These are phyloP conservation scores for Numida meleagris DNA, from an alignment of 2,113 vertebrate species.

Conservation along the genomic window DNA sequence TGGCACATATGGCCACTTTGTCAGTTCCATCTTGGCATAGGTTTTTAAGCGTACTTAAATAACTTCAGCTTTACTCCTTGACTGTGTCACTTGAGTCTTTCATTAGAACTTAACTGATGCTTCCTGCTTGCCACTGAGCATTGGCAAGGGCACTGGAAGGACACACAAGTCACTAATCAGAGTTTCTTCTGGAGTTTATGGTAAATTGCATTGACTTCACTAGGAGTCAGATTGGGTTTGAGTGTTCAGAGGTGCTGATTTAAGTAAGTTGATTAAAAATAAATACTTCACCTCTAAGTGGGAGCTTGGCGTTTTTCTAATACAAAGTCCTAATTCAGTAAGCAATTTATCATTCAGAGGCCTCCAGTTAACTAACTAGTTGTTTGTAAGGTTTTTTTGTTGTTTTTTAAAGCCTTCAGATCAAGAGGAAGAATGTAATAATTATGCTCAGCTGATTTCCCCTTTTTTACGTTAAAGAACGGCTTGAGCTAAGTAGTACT, in stretches of 20 bases:
- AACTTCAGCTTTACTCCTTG: constrained; percentile 36
- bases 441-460: not conserved
- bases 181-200: not conserved
- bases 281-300: not conserved
- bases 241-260: not conserved
- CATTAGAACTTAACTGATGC: constrained; percentile 2
- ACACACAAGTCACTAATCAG: not conserved
- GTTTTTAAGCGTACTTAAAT: constrained; percentile 14
- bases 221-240: not conserved
- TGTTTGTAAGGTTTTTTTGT: not conserved
- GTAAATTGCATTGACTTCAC: not conserved
- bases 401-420: not conserved
- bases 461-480: not conserved
- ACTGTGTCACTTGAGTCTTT: not conserved
- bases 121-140: not conserved
- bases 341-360: not conserved
- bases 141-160: not conserved
- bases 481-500: not conserved
- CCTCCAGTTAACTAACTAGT: not conserved
- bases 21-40: constrained; percentile 22
- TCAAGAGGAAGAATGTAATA: not conserved
- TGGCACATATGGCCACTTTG: constrained; percentile 23
- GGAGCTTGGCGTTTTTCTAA: not conserved
- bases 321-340: not conserved
- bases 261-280: not conserved